Conservation (phyloP, 2,113 vertebrate genomes). For the Takifugu flavidus region DNA sequence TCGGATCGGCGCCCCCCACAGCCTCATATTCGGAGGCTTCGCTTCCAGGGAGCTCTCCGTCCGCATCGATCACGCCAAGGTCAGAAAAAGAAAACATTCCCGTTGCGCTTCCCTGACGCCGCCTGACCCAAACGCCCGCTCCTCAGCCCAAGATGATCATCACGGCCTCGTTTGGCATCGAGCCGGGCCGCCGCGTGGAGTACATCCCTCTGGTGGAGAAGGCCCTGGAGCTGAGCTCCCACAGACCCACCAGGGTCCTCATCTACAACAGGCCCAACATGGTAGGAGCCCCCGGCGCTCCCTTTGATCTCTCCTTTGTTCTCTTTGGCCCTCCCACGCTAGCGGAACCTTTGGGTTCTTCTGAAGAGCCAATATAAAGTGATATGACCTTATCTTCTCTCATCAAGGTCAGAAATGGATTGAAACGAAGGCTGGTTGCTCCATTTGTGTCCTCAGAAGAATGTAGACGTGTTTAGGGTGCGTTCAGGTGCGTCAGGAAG, state of each 20-base stretch:
- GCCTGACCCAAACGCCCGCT: background rate
- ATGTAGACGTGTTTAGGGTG: too few species aligned
- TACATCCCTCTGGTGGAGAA: conserved; percentile 89
- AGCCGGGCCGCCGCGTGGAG: conserved; percentile 86
- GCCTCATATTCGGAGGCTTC: conserved; percentile 97
- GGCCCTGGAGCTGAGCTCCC: conserved; percentile 81
- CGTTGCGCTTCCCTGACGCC: too few species aligned
- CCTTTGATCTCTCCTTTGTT: too few species aligned
- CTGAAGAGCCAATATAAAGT: too few species aligned
- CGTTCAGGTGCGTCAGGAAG: too few species aligned
- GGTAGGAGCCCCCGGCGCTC: conserved; percentile 68
- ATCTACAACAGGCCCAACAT: conserved; percentile 86
- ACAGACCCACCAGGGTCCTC: conserved; percentile 85
- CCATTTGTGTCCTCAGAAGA: too few species aligned
- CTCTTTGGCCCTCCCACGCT: too few species aligned
- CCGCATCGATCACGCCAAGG: conserved; percentile 93
- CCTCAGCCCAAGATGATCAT: conserved; percentile 88
- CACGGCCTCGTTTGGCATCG: conserved; percentile 92
- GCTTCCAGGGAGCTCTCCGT: conserved; percentile 90
- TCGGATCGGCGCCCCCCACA: conserved; percentile 91
- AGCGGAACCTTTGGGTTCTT: too few species aligned
- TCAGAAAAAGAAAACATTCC: conserved; percentile 41
- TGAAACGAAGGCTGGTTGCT: too few species aligned
- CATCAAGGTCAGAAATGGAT: too few species aligned
- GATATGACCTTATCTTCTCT: too few species aligned